Conservation (phyloP, 1,140 invertebrate species). For the Drosophila subpulchrella region DNA sequence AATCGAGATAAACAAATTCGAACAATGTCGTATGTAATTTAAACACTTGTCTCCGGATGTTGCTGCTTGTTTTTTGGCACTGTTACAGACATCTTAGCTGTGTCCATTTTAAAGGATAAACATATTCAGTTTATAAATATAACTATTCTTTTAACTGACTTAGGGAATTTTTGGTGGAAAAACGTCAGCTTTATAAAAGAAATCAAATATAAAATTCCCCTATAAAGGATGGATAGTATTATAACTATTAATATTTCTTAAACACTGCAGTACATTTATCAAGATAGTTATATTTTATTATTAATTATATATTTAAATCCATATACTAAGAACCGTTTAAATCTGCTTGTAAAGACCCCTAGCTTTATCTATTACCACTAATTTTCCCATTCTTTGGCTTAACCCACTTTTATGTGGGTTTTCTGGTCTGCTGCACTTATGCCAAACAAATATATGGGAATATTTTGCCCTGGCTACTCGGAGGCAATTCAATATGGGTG, state of each 20-base stretch:
- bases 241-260: too few species aligned
- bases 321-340: too few species aligned
- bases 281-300: too few species aligned
- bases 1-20: slow-evolving; percentile 49
- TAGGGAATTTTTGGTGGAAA: not conserved
- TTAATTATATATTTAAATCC: too few species aligned
- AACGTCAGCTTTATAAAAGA: too few species aligned
- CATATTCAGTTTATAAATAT: not conserved
- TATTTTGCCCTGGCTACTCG: slow-evolving; percentile 20
- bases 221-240: too few species aligned
- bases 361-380: not conserved
- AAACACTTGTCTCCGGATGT: slow-evolving; percentile 35
- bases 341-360: too few species aligned
- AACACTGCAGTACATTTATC: too few species aligned
- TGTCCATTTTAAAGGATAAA: not conserved
- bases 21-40: slow-evolving; percentile 43
- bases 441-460: slow-evolving; percentile 16
- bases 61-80: slow-evolving; percentile 10
- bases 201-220: too few species aligned
- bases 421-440: slow-evolving; percentile 63
- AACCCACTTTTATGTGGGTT: slow-evolving; percentile 39
- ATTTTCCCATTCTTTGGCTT: slow-evolving; percentile 8
- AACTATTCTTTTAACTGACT: not conserved
- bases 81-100: not conserved
- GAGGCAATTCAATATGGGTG: slow-evolving; percentile 34